Evolutionary conservation across 2,888 invertebrate genomes (phyloP).

Genomic region (Julus scanicus): DNA sequence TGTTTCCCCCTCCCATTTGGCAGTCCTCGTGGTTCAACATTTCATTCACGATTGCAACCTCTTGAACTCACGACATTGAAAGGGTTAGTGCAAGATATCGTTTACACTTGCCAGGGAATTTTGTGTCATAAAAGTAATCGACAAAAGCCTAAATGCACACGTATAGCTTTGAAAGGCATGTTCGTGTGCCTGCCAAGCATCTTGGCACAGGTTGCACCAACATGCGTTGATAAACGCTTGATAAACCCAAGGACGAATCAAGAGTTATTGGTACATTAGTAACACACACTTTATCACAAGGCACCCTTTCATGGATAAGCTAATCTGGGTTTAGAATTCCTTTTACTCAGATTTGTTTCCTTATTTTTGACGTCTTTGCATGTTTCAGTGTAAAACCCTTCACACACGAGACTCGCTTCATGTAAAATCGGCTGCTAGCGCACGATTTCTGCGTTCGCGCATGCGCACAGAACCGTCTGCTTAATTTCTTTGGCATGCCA

Average conservation of each 20-base stretch:
- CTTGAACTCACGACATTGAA: not conserved
- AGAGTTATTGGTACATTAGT: not conserved
- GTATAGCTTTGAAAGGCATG: not conserved
- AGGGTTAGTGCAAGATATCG: not conserved
- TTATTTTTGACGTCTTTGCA: too few species aligned
- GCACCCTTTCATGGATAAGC: too few species aligned
- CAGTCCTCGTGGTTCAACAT: not conserved
- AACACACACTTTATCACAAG: not conserved
- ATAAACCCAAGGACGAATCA: too few species aligned
- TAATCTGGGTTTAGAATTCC: too few species aligned
- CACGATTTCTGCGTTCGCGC: too few species aligned
- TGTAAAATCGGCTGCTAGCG: too few species aligned
- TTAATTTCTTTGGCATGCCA: too few species aligned
- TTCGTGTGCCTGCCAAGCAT: not conserved
- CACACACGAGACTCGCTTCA: too few species aligned
- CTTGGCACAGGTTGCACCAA: not conserved
- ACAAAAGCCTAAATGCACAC: not conserved
- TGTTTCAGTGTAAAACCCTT: too few species aligned
- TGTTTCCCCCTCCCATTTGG: conserved; percentile 8
- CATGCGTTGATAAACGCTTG: not conserved
- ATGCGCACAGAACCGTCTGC: too few species aligned
- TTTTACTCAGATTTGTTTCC: too few species aligned
- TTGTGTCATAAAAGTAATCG: conserved; percentile 11
- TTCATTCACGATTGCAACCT: not conserved
- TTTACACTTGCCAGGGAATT: not conserved